Evolutionary conservation across 2,888 invertebrate species (phyloP).

Genomic region (Tinea pellionella): DNA sequence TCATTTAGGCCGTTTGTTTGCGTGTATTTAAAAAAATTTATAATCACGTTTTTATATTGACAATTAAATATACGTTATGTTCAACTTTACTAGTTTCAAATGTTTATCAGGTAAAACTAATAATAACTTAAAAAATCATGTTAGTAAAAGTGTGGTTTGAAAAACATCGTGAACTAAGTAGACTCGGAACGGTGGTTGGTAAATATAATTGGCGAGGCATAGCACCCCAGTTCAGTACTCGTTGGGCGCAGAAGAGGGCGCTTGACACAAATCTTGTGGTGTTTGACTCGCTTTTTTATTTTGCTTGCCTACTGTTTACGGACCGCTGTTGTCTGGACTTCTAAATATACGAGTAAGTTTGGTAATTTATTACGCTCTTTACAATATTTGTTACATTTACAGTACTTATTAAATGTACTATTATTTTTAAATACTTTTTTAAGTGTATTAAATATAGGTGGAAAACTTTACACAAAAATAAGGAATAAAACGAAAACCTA

Average conservation of each 20-base stretch:
- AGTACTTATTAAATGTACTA: neutral
- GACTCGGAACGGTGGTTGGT: neutral
- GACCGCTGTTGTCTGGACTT: neutral
- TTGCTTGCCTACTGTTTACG: neutral
- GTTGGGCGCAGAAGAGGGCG: neutral
- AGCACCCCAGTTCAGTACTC: constrained; percentile 9
- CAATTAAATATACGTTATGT: too few species aligned
- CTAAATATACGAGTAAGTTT: constrained; percentile 3
- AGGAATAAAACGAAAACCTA: too few species aligned
- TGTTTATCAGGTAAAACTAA: too few species aligned
- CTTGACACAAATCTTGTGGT: constrained; percentile 13
- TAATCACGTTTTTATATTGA: too few species aligned
- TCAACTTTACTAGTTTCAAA: too few species aligned
- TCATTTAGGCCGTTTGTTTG: too few species aligned
- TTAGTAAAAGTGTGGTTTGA: neutral
- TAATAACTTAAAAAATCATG: neutral
- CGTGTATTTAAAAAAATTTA: too few species aligned
- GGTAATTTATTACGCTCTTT: neutral
- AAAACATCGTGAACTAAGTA: constrained; percentile 8
- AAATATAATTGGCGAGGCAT: constrained; percentile 9
- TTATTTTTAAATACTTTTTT: too few species aligned
- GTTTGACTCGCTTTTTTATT: constrained; percentile 13
- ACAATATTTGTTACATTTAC: neutral
- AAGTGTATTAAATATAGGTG: too few species aligned
- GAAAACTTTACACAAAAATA: too few species aligned